These are phyloP conservation scores for Melospiza melodia DNA, from an alignment of 2,113 vertebrate species.

Conservation along the genomic window DNA sequence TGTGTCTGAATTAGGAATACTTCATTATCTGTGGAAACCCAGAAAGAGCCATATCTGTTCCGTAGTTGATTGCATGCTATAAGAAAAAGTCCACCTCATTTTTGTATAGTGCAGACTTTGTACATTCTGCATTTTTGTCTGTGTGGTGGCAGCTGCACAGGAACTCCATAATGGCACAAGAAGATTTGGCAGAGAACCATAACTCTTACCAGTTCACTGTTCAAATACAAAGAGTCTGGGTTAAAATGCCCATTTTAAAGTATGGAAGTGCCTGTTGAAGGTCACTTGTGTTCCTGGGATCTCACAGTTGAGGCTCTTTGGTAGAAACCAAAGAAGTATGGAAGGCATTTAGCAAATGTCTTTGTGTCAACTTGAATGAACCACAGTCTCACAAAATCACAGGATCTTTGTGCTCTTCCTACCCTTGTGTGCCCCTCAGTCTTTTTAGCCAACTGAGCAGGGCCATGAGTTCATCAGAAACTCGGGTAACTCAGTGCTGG, in stretches of 20 bases:
- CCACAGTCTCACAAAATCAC: accelerated
- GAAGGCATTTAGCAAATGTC: not conserved
- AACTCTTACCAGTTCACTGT: not conserved
- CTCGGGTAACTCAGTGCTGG: not conserved
- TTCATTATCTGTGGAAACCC: not conserved
- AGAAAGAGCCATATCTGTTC: not conserved
- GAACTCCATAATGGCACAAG: not conserved
- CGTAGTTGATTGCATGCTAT: not conserved
- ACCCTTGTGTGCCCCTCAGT: not conserved
- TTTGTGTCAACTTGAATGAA: not conserved
- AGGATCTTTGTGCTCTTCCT: not conserved
- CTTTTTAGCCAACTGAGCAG: not conserved
- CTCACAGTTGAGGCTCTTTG: not conserved
- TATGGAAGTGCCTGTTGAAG: not conserved
- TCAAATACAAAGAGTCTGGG: not conserved
- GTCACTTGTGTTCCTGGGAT: not conserved
- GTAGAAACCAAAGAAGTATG: not conserved
- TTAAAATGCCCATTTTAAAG: not conserved
- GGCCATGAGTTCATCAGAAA: not conserved
- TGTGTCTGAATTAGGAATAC: not conserved
- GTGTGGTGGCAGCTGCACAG: not conserved
- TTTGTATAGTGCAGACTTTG: not conserved
- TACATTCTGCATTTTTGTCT: not conserved
- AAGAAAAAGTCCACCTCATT: not conserved
- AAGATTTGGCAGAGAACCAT: not conserved